Percentiles rank a stretch among this genome's conserved stretches.
Evolutionary conservation across 2,113 vertebrate genomes (phyloP).

Genomic region (Trichechus manatus): DNA sequence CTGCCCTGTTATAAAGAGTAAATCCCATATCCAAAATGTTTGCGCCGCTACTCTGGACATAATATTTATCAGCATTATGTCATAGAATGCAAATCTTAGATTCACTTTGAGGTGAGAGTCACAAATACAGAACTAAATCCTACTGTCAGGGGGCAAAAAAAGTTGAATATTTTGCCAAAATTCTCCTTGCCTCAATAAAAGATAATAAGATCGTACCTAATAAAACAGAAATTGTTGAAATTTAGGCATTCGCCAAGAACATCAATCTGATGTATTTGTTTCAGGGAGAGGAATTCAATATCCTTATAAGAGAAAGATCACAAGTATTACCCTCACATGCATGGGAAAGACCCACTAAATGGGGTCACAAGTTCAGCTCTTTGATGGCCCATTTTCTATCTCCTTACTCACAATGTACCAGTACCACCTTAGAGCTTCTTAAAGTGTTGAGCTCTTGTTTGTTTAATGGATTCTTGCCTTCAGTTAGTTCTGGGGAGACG

Average conservation of each 20-base stretch:
- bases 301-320: slow-evolving; percentile 19
- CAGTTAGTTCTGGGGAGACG: not conserved
- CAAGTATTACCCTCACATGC: not conserved
- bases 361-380: not conserved
- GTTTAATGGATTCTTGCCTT: not conserved
- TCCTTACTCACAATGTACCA: not conserved
- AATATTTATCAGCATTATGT: slow-evolving; percentile 30
- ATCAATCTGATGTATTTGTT: slow-evolving; percentile 49
- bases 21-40: not conserved
- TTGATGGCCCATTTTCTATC: not conserved
- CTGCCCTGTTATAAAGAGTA: not conserved
- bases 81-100: slow-evolving; percentile 57
- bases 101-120: slow-evolving; percentile 65
- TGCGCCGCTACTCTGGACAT: slow-evolving; percentile 24
- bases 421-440: not conserved
- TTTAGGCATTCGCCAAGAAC: slow-evolving; percentile 62
- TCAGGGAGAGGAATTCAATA: slow-evolving; percentile 58
- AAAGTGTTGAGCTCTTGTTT: not conserved
- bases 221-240: slow-evolving; percentile 77
- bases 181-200: slow-evolving; percentile 64
- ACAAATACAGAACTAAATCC: slow-evolving; percentile 20
- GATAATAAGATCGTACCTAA: slow-evolving; percentile 52
- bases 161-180: slow-evolving; percentile 52
- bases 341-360: not conserved
- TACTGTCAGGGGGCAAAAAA: slow-evolving; percentile 17